These are phyloP conservation scores for Venustaconcha ellipsiformis DNA, from an alignment of 1,140 invertebrate species.

Conservation along the genomic window DNA sequence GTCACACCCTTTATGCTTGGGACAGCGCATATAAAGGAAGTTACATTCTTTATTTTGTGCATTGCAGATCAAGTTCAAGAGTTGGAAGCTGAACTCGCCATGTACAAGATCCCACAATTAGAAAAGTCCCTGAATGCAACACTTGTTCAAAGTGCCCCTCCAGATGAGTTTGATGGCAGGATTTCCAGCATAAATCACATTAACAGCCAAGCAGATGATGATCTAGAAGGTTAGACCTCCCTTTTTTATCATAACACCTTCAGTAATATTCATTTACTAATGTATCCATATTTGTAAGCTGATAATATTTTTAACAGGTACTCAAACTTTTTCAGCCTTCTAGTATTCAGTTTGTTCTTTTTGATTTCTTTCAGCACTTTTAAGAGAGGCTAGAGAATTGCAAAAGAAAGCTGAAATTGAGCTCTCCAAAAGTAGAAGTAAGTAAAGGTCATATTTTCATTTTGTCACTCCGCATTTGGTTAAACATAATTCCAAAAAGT, in stretches of 20 bases:
- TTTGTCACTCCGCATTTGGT: no score
- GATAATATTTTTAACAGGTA: no score
- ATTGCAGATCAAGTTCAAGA: constrained; percentile 40
- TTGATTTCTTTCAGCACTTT: constrained; percentile 47
- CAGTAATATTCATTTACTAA: no score
- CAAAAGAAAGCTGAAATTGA: constrained; percentile 60
- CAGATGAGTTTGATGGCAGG: constrained; percentile 7
- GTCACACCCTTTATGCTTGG: no score
- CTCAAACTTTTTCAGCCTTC: no score
- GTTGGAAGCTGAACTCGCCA: constrained; percentile 35
- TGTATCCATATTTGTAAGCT: no score
- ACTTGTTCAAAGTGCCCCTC: constrained; percentile 6
- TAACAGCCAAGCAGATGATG: constrained; percentile 38
- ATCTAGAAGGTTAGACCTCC: constrained; percentile 44
- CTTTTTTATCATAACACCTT: neutral
- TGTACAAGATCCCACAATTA: constrained; percentile 38
- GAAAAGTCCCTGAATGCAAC: constrained; percentile 26
- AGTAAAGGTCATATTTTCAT: constrained; percentile 1
- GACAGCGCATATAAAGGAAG: no score
- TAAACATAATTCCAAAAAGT: no score
- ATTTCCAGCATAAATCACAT: constrained; percentile 2
- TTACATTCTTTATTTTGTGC: neutral
- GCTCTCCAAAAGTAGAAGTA: constrained; percentile 60
- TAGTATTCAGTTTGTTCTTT: neutral
- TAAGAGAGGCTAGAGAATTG: constrained; percentile 57